These are phyloP conservation scores for Hyperoplus immaculatus DNA, from an alignment of 2,797 vertebrate genomes.

Conservation along the genomic window DNA sequence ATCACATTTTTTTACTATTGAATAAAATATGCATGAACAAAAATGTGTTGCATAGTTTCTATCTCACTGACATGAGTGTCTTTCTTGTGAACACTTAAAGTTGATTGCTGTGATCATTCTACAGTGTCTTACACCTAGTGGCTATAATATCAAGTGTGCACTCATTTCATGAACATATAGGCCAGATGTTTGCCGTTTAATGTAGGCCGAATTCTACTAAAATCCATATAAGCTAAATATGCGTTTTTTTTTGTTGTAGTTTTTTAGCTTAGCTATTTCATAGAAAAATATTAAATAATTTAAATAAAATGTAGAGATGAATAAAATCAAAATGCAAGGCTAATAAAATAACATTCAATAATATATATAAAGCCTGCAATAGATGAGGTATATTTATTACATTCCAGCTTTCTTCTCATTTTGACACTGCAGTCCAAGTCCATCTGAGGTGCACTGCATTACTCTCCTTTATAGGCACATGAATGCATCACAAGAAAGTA, in stretches of 20 bases:
- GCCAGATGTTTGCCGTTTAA: not conserved
- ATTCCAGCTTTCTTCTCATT: not conserved
- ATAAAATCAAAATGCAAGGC: no score
- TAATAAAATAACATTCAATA: no score
- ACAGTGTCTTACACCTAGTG: not conserved
- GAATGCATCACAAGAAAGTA: not conserved
- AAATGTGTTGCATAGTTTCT: conserved; percentile 57
- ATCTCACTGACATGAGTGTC: not conserved
- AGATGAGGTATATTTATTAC: not conserved
- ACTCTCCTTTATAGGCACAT: not conserved
- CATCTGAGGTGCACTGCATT: no score
- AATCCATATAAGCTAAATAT: not conserved
- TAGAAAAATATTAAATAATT: not conserved
- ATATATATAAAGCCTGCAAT: no score
- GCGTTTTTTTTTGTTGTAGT: not conserved
- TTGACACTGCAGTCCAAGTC: not conserved
- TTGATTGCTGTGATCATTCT: not conserved
- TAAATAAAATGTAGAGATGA: not conserved
- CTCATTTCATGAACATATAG: not conserved
- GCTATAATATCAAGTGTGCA: no score
- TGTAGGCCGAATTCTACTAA: not conserved
- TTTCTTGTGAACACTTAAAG: not conserved
- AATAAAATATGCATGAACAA: conserved; percentile 94
- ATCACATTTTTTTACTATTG: conserved; percentile 93
- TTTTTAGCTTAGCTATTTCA: not conserved